phyloP scores from a whole-genome alignment of 2,797 vertebrate genomes.

The Selene dorsalis region DNA sequence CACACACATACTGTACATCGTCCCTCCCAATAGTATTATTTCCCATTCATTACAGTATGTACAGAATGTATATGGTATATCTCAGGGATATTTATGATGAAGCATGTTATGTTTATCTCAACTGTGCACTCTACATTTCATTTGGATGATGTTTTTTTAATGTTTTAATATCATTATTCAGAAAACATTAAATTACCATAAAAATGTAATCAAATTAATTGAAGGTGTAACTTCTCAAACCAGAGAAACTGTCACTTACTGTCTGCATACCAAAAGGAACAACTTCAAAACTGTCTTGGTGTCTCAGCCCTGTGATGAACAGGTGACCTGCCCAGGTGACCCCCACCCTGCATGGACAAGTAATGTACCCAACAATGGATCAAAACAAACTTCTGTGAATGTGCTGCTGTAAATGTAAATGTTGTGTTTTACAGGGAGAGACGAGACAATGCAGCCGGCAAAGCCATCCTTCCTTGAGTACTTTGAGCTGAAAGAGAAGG shows the following conservation, averaged over 20 bases:
- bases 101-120: too few relatives aligned
- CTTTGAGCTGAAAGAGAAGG: slow-evolving; percentile 96
- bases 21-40: not conserved
- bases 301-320: too few relatives aligned
- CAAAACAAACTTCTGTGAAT: not conserved
- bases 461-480: slow-evolving; percentile 96
- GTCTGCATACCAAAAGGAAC: not conserved
- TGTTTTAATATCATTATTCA: not conserved
- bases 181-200: not conserved
- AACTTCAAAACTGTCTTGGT: too few relatives aligned
- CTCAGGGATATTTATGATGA: not conserved
- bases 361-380: not conserved
- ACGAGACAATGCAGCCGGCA: slow-evolving; percentile 89
- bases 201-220: too few relatives aligned
- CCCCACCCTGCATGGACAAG: too few relatives aligned
- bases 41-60: too few relatives aligned
- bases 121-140: too few relatives aligned
- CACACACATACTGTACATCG: too few relatives aligned
- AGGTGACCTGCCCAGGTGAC: too few relatives aligned
- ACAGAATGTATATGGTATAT: not conserved
- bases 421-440: slow-evolving; percentile 83
- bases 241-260: too few relatives aligned
- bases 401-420: not conserved
- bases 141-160: not conserved
- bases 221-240: too few relatives aligned